Base-by-base conservation (phyloP, 2,113 vertebrate species). In the Solea senegalensis region DNA sequence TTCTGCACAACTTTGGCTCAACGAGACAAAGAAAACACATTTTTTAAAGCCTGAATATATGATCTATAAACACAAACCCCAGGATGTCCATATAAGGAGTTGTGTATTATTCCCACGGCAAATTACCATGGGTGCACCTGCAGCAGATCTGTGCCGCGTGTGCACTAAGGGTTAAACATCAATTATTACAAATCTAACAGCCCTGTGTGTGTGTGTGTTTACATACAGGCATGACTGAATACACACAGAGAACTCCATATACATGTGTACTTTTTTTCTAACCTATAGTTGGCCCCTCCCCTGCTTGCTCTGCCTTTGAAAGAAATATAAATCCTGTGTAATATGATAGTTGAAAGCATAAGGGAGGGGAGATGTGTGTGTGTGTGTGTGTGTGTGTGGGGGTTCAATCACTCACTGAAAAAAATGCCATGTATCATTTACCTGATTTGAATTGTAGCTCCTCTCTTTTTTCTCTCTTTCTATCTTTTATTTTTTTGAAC, bases 361-460 rank as follows among this genome's bases (percentile, higher is more conserved):
- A 79, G 68, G 70, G 86, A 78, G 81, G 21, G 59, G 16, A 4
- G 34, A 6, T 34, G 2, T 34, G 34, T 34, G 34, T 34, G 34
- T 34, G 34, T 34, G 2, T 34, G 34, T 34, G 34, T 34, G 34
- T 34, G 34, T 57, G 26, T 89, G 89, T 91, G 0, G 4, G 28
- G 2, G 75, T 75, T 84, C 79, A 75, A 93, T 89, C 92, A 94
- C 92, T 95, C 88, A 81, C 82, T 94, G 83, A 74, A 78, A 66
- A 93, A 82, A 89, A 78, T 53, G 69, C 77, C 92, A 94, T 95
- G 95, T 98, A 97, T 97, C 96, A 96, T 96, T 97, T 96, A 97
- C 96, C 96, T 97, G 96, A 98, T 98, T 98, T 97, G 95, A 97
- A 99, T 98, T 97, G 97, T 96, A 94, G 93, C 94, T 95, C 94